Evolutionary conservation across 2,113 vertebrate genomes (phyloP).

Genomic region (Dolichotis patagonum): DNA sequence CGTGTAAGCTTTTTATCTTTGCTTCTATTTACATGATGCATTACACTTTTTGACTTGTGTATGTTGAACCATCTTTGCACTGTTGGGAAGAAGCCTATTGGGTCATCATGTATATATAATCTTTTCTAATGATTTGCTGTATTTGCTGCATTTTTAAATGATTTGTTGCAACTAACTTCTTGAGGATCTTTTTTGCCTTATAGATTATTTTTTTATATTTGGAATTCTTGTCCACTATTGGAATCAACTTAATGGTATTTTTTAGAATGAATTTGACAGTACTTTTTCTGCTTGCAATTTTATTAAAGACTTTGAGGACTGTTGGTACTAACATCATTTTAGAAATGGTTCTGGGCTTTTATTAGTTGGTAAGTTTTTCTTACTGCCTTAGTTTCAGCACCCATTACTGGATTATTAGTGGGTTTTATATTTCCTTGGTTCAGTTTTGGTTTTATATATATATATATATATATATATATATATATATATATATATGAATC

Average conservation of each 20-base stretch:
- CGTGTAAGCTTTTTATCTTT: neutral
- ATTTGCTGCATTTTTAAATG: neutral
- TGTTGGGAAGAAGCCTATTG: neutral
- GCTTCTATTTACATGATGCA: neutral
- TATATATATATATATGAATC: neutral
- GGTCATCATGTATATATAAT: neutral
- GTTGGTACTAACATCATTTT: neutral
- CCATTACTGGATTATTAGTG: neutral
- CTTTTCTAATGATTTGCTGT: neutral
- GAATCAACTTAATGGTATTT: neutral
- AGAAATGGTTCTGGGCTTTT: neutral
- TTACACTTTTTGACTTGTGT: neutral
- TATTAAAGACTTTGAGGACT: neutral
- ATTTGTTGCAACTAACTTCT: neutral
- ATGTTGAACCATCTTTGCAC: neutral
- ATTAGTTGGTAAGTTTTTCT: neutral
- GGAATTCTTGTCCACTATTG: neutral
- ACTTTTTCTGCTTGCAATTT: neutral
- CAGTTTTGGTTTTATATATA: neutral
- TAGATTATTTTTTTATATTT: neutral
- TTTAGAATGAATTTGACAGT: neutral
- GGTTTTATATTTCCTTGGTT: neutral
- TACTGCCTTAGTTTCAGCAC: neutral
- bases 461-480: neutral
- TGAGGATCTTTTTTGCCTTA: neutral